Evolutionary conservation across 2,888 invertebrate species (phyloP), one percentile per base, ranked within the genome.

Genomic region (Amblyjoppa proteus): DNA sequence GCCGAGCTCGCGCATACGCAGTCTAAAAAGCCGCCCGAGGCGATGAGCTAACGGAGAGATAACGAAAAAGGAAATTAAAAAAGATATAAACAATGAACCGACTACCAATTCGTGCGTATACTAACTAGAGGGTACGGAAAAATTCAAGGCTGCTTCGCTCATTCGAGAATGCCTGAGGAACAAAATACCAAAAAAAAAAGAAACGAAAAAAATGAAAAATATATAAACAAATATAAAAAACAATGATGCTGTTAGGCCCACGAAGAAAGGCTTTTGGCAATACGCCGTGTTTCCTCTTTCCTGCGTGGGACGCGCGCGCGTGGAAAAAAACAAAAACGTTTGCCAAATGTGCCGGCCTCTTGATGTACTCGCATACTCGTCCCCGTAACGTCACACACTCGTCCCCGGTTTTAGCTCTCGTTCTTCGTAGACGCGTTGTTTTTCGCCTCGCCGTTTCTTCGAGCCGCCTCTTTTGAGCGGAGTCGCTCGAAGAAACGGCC

Each of bases 251-350:
- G 61, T 31, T 31, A 61, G 34, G 28, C 16, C 31, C 6, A 16
- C 64, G 28, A 61, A 61, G 31, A 61, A 16, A 49, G 45, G 28
- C 34, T 64, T n/a, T 34, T 64, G 64, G 31, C 64, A 64, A 64
- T 16, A 16, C 25, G 31, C 13, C 25, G n/a, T 56, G 58, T 11
- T 58, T 58, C 28, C 58, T 1, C 13, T 4, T 49, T 13, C 4
- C 1, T 4, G 45, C 3, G 45, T 49, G 45, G 13, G 45, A 49
- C 16, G 45, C 45, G 45, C 16, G 45, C 45, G 16, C 3, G 4
- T 16, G 45, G 45, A 49, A 56, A 56, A 56, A 56, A 56, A 28
- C 25, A 13, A 58, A 58, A 58, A 28, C 28, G 58, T 58, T 58
- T 58, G 25, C 58, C 58, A 58, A 58, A 58, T 28, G 28, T 25